phyloP scores from a whole-genome alignment of 2,888 invertebrate genomes.

The Diloba caeruleocephala region DNA sequence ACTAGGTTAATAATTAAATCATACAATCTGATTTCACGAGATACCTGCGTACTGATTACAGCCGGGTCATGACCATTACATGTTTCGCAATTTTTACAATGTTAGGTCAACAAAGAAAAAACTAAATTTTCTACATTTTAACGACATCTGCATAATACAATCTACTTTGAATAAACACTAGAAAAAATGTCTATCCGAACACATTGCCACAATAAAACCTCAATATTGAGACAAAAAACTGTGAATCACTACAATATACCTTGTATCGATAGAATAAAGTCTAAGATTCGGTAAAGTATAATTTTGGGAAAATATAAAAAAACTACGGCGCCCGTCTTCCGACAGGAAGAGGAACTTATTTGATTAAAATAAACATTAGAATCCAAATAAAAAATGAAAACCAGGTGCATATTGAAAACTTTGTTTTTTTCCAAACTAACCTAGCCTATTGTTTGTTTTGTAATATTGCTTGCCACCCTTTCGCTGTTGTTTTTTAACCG shows the following conservation, averaged over 20 bases:
- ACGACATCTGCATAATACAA: slow-evolving; percentile 81
- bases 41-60: too few relatives aligned
- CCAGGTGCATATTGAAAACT: slow-evolving; percentile 79
- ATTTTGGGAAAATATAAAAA: slow-evolving; percentile 65
- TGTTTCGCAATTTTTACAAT: too few relatives aligned
- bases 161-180: slow-evolving; percentile 72
- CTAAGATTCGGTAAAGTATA: slow-evolving; percentile 36
- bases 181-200: slow-evolving; percentile 72
- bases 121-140: slow-evolving; percentile 49
- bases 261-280: slow-evolving; percentile 56
- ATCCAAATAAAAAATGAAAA: slow-evolving; percentile 74
- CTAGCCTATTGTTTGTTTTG: slow-evolving; percentile 75
- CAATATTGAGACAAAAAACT: slow-evolving; percentile 49
- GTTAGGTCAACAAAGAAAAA: slow-evolving; percentile 7
- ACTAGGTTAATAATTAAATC: too few relatives aligned
- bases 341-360: slow-evolving; percentile 87
- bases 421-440: slow-evolving; percentile 74
- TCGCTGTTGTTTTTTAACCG: slow-evolving; percentile 61
- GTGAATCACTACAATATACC: slow-evolving; percentile 11
- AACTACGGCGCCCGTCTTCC: slow-evolving; percentile 83
- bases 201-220: slow-evolving; percentile 79
- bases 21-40: too few relatives aligned
- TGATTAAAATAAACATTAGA: slow-evolving; percentile 86
- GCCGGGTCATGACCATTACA: too few relatives aligned
- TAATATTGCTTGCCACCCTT: slow-evolving; percentile 76